phyloP scores from a whole-genome alignment of 1,140 invertebrate genomes.

The Cyphomyrmex costatus region DNA sequence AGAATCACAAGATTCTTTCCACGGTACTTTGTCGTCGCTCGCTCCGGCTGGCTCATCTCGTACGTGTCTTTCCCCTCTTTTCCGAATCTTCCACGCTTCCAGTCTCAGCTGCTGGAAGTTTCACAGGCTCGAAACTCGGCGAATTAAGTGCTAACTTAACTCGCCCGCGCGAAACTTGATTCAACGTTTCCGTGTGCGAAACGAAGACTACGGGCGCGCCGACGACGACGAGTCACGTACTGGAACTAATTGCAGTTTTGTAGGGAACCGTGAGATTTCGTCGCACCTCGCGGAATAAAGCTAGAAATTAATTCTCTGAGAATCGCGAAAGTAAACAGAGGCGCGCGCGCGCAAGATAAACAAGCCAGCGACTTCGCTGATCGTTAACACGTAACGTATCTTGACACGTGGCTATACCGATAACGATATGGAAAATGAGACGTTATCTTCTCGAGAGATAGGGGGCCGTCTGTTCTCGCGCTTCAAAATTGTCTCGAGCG shows the following conservation, averaged over 20 bases:
- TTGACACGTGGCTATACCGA: slow-evolving; percentile 3
- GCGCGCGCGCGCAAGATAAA: slow-evolving; percentile 35
- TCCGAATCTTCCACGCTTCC: slow-evolving; percentile 51
- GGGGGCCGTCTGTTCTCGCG: neutral
- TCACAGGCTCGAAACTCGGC: slow-evolving; percentile 69
- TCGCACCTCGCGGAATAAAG: slow-evolving; percentile 38
- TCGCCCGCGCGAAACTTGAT: slow-evolving; percentile 61
- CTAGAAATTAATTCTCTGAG: slow-evolving; percentile 56
- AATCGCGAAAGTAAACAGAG: slow-evolving; percentile 49
- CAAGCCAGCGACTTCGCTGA: slow-evolving; percentile 21
- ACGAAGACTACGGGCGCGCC: slow-evolving; percentile 57
- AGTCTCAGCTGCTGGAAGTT: slow-evolving; percentile 65
- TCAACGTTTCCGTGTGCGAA: slow-evolving; percentile 63
- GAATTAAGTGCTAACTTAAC: slow-evolving; percentile 76
- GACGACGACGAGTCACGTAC: slow-evolving; percentile 72
- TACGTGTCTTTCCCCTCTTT: slow-evolving; percentile 59
- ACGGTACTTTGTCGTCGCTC: slow-evolving; percentile 45
- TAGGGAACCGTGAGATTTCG: slow-evolving; percentile 55
- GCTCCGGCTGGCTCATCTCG: slow-evolving; percentile 53
- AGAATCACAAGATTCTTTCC: slow-evolving; percentile 59
- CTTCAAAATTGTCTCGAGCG: slow-evolving; percentile 14
- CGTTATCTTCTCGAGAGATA: neutral
- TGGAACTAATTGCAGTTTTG: slow-evolving; percentile 77
- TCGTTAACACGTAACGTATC: slow-evolving; percentile 40
- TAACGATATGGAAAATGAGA: slow-evolving; percentile 30